phyloP scores from a whole-genome alignment of 2,113 vertebrate genomes.

The Gila orcuttii region DNA sequence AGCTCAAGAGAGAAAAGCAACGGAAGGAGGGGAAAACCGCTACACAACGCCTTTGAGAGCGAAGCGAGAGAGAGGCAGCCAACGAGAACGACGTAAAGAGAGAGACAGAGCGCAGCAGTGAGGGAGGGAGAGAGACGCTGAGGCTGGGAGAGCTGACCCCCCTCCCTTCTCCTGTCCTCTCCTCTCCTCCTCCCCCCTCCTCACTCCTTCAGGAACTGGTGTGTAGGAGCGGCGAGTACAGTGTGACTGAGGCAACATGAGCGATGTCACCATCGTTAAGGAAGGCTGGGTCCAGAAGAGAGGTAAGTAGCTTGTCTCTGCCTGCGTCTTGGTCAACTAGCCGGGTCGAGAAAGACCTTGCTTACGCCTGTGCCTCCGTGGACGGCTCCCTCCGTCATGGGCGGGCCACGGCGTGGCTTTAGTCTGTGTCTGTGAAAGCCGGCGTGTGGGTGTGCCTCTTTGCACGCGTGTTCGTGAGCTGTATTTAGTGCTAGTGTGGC shows the following conservation, averaged over 20 bases:
- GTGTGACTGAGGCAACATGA: conserved; percentile 92
- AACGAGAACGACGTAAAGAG: conserved; percentile 28
- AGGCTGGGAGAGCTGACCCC: conserved; percentile 77
- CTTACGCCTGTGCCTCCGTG: conserved; percentile 46
- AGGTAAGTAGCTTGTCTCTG: conserved; percentile 82
- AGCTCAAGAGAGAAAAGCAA: conserved; percentile 62
- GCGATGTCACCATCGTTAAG: conserved; percentile 99
- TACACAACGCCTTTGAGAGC: conserved; percentile 67
- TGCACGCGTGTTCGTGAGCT: conserved; percentile 15
- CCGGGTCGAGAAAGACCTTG: conserved; percentile 28
- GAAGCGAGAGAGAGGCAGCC: conserved; percentile 24
- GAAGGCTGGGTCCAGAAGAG: conserved; percentile 99
- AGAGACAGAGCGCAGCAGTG: conserved; percentile 68
- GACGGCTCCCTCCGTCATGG: conserved; percentile 50
- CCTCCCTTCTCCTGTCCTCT: conserved; percentile 60
- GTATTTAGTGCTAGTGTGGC: not conserved
- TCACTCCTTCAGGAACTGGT: conserved; percentile 79
- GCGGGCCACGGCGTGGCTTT: conserved; percentile 64
- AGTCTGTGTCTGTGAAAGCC: conserved; percentile 55
- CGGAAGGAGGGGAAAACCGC: conserved; percentile 52
- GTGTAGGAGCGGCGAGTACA: conserved; percentile 84
- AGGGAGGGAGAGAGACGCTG: conserved; percentile 69
- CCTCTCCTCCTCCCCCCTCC: conserved; percentile 59
- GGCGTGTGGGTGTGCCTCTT: conserved; percentile 45
- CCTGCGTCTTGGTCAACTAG: conserved; percentile 24